A percentile compares a stretch with the other conserved stretches of the same genome.
Evolutionary conservation across 1,140 invertebrate genomes (phyloP).

Genomic region (Potamilus streckersoni): DNA sequence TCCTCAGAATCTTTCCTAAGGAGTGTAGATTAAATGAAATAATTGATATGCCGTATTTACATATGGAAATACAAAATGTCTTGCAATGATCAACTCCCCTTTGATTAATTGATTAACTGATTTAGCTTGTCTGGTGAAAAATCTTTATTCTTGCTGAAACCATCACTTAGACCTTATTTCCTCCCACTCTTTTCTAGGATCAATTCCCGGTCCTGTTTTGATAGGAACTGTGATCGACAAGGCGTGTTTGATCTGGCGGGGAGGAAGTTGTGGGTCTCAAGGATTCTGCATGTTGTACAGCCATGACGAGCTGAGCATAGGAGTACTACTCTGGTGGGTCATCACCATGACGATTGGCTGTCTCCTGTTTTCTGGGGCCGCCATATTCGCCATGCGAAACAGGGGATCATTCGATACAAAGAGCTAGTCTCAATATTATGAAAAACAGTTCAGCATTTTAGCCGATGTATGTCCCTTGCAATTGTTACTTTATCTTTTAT

Average conservation of each 20-base stretch:
- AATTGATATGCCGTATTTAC: no score
- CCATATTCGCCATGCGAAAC: constrained; percentile 5
- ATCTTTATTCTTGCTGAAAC: no score
- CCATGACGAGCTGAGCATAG: constrained; percentile 48
- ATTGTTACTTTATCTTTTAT: no score
- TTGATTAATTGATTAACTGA: no score
- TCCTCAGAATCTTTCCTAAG: no score
- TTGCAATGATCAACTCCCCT: no score
- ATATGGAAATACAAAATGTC: no score
- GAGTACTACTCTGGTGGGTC: constrained; percentile 31
- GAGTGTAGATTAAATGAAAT: no score
- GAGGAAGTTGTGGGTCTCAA: constrained; percentile 47
- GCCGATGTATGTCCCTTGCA: no score
- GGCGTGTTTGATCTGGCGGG: constrained; percentile 62
- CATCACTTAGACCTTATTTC: no score
- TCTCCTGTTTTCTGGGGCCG: constrained; percentile 18
- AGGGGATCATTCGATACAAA: background rate
- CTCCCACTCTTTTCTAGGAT: constrained; percentile 20
- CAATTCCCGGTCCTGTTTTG: constrained; percentile 64
- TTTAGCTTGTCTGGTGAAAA: no score
- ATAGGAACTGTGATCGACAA: constrained; percentile 59
- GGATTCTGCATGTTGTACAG: constrained; percentile 63
- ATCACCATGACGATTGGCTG: constrained; percentile 26
- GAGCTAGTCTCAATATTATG: background rate
- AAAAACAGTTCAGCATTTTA: constrained; percentile 4